phyloP scores from a whole-genome alignment of 2,797 vertebrate species.

The Trachurus trachurus region DNA sequence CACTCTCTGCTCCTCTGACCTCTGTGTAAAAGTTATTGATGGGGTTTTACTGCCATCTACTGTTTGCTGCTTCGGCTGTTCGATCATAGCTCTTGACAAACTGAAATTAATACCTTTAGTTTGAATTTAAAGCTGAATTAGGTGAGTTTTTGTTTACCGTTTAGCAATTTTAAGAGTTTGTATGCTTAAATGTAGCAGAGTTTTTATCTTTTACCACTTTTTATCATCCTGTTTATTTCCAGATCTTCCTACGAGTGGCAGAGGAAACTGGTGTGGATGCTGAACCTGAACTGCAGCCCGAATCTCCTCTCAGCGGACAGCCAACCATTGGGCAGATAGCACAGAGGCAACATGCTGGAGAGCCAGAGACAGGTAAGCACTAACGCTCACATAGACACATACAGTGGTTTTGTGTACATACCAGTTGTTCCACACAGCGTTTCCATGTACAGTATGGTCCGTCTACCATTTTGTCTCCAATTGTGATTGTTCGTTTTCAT shows the following conservation, averaged over 20 bases:
- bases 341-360: constrained; percentile 59
- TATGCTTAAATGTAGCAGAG: neutral
- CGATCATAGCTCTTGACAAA: neutral
- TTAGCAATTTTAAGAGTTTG: accelerated
- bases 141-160: neutral
- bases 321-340: constrained; percentile 24
- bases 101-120: neutral
- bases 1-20: constrained; percentile 10
- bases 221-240: constrained; percentile 10
- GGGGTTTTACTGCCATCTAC: constrained; percentile 54
- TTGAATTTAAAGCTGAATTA: neutral
- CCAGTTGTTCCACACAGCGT: constrained; percentile 11
- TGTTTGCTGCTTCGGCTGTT: constrained; percentile 1
- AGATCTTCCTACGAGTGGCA: constrained; percentile 94
- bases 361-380: constrained; percentile 75
- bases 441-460: neutral
- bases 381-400: neutral
- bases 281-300: constrained; percentile 56
- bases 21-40: neutral
- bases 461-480: constrained; percentile 37
- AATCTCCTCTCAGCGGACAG: constrained; percentile 23
- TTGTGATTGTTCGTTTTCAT: constrained; percentile 67
- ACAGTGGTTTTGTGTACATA: constrained; percentile 6
- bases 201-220: too few species aligned
- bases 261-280: constrained; percentile 80